A percentile compares a stretch with the other conserved stretches of the same genome.
Conservation (phyloP, 2,797 vertebrate genomes). For the Cirrhinus molitorella region DNA sequence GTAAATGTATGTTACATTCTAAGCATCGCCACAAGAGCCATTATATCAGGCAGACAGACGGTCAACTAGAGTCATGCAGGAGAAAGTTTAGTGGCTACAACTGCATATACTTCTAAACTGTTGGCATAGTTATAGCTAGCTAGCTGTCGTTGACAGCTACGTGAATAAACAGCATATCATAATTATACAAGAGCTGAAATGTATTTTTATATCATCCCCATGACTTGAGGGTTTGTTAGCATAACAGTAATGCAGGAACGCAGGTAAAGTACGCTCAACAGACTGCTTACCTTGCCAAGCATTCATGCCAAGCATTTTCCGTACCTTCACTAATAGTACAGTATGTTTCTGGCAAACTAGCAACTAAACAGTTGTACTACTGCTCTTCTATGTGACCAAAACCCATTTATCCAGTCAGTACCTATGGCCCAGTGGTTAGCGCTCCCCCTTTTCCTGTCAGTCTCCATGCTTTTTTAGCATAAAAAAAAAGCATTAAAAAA, state of each 20-base stretch:
- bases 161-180: background rate
- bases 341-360: background rate
- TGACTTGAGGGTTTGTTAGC: background rate
- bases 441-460: too few relatives aligned
- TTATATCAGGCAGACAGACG: background rate
- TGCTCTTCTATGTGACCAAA: background rate
- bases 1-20: background rate
- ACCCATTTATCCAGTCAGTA: background rate
- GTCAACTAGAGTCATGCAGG: background rate
- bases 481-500: too few relatives aligned
- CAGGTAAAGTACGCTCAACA: background rate
- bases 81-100: background rate
- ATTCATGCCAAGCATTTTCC: background rate
- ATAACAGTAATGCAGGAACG: background rate
- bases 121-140: background rate
- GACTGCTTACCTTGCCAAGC: background rate
- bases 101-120: background rate
- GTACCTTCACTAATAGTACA: background rate
- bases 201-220: background rate
- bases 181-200: background rate
- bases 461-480: too few relatives aligned
- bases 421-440: too few relatives aligned
- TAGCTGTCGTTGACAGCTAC: background rate
- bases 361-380: background rate
- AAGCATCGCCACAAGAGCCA: background rate